These are phyloP conservation scores for Metallyticus violacea DNA, from an alignment of 2,888 invertebrate genomes.

Conservation along the genomic window DNA sequence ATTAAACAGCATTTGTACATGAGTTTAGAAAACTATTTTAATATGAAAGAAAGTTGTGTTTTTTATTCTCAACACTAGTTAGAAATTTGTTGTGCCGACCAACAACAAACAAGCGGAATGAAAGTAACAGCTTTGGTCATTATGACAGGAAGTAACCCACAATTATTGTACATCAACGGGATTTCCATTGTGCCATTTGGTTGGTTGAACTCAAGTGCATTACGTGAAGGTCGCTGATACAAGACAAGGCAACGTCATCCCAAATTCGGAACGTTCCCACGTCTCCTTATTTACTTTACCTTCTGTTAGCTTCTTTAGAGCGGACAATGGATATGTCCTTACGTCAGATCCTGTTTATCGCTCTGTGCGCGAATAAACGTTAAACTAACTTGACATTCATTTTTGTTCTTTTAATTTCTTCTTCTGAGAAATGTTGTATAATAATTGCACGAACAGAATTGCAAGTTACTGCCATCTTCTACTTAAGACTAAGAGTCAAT, in stretches of 20 bases:
- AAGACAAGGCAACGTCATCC: not conserved
- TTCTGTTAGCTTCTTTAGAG: not conserved
- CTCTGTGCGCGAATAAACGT: not conserved
- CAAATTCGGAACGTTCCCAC: not conserved
- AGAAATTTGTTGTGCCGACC: not conserved
- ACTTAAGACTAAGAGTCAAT: too few species aligned
- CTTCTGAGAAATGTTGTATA: too few species aligned
- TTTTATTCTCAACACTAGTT: too few species aligned
- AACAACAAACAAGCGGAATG: not conserved
- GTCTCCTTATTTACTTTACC: not conserved
- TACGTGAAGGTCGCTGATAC: not conserved
- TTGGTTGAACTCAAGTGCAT: not conserved
- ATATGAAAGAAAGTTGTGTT: too few species aligned
- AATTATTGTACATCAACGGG: not conserved
- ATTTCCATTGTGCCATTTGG: not conserved
- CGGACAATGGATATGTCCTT: not conserved
- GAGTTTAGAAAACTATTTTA: too few species aligned
- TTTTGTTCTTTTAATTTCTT: not conserved
- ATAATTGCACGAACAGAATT: too few species aligned
- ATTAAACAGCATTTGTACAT: too few species aligned
- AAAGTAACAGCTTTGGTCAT: not conserved
- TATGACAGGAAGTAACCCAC: not conserved
- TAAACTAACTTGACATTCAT: not conserved
- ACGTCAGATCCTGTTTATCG: not conserved
- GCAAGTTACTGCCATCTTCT: too few species aligned